Conservation (phyloP, 2,797 vertebrate species). For the Oreochromis mossambicus region DNA sequence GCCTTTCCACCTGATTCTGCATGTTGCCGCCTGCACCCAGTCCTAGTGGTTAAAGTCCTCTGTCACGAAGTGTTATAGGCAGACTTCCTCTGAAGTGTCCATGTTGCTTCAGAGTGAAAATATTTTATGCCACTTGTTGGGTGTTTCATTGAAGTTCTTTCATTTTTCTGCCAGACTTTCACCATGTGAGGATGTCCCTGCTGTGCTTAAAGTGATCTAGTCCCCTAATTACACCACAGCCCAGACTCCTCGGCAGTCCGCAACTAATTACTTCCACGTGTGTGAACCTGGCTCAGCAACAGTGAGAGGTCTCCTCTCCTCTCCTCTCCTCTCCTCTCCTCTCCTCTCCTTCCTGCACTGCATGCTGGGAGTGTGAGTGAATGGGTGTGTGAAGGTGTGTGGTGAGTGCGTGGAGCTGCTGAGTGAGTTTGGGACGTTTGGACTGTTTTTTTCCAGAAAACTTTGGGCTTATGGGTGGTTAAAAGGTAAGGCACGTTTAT, state of each 20-base stretch:
- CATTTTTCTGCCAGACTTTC: slow-evolving; percentile 46
- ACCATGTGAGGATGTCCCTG: slow-evolving; percentile 59
- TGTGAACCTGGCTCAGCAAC: slow-evolving; percentile 37
- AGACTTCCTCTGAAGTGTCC: slow-evolving; percentile 11
- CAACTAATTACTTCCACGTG: slow-evolving; percentile 69
- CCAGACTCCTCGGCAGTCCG: slow-evolving; percentile 63
- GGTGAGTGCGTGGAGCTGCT: too few relatives aligned
- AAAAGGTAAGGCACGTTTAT: too few relatives aligned
- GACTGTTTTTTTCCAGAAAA: too few relatives aligned
- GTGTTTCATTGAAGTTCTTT: slow-evolving; percentile 4
- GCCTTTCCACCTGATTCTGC: slow-evolving; percentile 5
- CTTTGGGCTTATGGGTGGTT: too few relatives aligned
- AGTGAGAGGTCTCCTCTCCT: slow-evolving; percentile 24
- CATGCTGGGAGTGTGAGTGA: too few relatives aligned
- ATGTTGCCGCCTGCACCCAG: slow-evolving; percentile 28
- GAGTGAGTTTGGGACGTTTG: too few relatives aligned
- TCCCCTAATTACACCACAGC: slow-evolving; percentile 59
- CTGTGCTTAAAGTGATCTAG: slow-evolving; percentile 69
- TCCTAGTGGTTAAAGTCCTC: slow-evolving; percentile 5
- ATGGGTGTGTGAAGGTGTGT: too few relatives aligned
- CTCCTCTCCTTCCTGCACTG: too few relatives aligned
- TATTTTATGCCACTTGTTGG: background rate
- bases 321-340: background rate
- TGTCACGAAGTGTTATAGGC: slow-evolving; percentile 5
- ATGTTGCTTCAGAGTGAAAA: background rate